Evolutionary conservation across 2,888 invertebrate genomes (phyloP).

Genomic region (Blastobasis adustella): DNA sequence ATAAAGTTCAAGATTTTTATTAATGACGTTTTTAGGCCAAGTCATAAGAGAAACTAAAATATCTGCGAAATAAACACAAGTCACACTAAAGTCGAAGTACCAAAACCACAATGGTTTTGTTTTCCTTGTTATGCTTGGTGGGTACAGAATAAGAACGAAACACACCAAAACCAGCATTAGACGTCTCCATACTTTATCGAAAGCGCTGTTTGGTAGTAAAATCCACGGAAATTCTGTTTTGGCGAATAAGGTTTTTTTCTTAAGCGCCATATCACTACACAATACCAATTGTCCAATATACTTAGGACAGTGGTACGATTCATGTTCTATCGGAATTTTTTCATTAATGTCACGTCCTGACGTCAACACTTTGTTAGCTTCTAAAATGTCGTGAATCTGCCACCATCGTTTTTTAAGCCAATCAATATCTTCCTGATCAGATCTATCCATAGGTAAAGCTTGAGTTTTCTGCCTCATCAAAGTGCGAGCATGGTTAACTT

Average conservation of each 20-base stretch:
- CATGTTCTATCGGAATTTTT: constrained; percentile 33
- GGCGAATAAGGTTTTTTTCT: constrained; percentile 41
- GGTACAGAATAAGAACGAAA: constrained; percentile 39
- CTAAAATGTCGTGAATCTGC: background rate
- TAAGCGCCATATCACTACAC: constrained; percentile 39
- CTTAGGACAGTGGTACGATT: constrained; percentile 51
- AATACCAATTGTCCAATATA: constrained; percentile 56
- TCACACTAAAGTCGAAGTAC: constrained; percentile 35
- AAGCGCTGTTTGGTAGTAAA: constrained; percentile 39
- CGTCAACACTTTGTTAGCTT: background rate
- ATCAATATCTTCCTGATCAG: constrained; percentile 2
- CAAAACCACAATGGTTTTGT: constrained; percentile 29
- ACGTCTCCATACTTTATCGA: constrained; percentile 35
- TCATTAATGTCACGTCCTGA: background rate
- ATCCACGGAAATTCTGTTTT: constrained; percentile 51
- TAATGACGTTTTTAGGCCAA: constrained; percentile 24
- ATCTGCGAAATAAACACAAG: constrained; percentile 40
- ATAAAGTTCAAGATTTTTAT: constrained; percentile 28
- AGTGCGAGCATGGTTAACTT: background rate
- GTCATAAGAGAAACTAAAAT: constrained; percentile 44
- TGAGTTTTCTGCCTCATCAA: background rate
- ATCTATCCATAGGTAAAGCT: background rate
- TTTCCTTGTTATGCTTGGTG: constrained; percentile 28
- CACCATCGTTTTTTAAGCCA: constrained; percentile 7
- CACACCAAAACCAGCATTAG: constrained; percentile 37